phyloP scores from a whole-genome alignment of 2,797 vertebrate genomes.

The Thripadectes ignobilis region DNA sequence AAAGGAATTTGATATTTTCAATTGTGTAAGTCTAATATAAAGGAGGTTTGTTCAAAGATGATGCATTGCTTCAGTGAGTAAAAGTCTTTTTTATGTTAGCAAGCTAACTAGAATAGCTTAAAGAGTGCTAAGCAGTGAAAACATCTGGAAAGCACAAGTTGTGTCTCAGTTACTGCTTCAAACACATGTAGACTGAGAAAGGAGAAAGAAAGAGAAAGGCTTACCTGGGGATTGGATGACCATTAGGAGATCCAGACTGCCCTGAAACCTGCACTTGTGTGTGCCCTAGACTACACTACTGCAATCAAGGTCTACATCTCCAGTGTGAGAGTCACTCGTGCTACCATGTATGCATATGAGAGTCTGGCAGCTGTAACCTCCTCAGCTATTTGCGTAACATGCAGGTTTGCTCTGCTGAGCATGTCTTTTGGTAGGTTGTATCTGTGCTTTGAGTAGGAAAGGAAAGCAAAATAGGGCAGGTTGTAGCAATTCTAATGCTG shows the following conservation, averaged over 20 bases:
- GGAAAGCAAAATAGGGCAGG: neutral
- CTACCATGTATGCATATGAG: fast-evolving
- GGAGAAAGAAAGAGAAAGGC: neutral
- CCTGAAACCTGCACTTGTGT: neutral
- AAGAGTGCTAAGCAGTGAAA: neutral
- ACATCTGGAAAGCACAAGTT: neutral
- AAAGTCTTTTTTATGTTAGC: neutral
- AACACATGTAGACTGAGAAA: neutral
- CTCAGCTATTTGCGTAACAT: neutral
- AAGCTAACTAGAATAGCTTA: neutral
- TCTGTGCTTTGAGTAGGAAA: neutral
- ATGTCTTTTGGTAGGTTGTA: neutral
- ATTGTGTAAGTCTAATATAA: neutral
- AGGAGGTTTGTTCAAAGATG: neutral
- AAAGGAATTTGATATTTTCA: neutral
- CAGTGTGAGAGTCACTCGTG: fast-evolving
- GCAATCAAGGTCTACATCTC: neutral
- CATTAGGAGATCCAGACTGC: neutral
- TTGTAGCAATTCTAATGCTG: neutral
- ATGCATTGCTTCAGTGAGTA: neutral
- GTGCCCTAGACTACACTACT: neutral
- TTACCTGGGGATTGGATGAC: neutral
- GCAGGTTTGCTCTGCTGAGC: neutral
- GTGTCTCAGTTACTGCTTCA: neutral
- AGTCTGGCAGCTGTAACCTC: neutral